Evolutionary conservation across 2,888 invertebrate species (phyloP).

Genomic region (Sepiola atlantica): DNA sequence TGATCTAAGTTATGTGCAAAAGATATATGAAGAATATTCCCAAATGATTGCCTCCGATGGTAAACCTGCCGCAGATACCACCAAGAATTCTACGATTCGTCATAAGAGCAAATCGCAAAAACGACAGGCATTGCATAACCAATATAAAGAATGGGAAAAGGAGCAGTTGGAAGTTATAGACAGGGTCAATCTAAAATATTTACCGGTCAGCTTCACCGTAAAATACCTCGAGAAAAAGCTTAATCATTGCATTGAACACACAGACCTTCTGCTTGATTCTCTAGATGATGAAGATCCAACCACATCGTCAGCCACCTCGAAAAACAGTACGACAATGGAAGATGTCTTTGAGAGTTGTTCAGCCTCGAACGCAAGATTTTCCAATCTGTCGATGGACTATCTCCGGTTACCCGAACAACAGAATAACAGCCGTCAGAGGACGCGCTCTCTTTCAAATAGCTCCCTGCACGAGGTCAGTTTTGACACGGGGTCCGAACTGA

Average conservation of each 20-base stretch:
- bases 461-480: not conserved
- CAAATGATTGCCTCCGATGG: slow-evolving; percentile 58
- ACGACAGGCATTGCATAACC: slow-evolving; percentile 24
- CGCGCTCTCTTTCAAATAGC: not conserved
- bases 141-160: slow-evolving; percentile 53
- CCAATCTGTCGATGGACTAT: not conserved
- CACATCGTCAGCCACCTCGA: not conserved
- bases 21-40: slow-evolving; percentile 63
- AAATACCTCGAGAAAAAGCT: slow-evolving; percentile 74
- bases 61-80: not conserved
- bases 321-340: slow-evolving; percentile 32
- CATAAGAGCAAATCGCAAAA: not conserved
- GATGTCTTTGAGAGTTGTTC: not conserved
- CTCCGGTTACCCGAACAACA: not conserved
- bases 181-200: slow-evolving; percentile 68
- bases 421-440: not conserved
- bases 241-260: slow-evolving; percentile 75
- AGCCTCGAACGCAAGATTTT: not conserved
- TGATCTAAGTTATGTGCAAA: not conserved
- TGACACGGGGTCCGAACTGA: not conserved
- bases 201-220: slow-evolving; percentile 73
- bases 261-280: slow-evolving; percentile 71
- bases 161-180: slow-evolving; percentile 71
- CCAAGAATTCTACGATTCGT: not conserved
- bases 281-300: slow-evolving; percentile 60